A percentile compares a stretch with the other conserved stretches of the same genome.
These are phyloP conservation scores for Brienomyrus brachyistius DNA, from an alignment of 2,113 vertebrate species.

Conservation along the genomic window DNA sequence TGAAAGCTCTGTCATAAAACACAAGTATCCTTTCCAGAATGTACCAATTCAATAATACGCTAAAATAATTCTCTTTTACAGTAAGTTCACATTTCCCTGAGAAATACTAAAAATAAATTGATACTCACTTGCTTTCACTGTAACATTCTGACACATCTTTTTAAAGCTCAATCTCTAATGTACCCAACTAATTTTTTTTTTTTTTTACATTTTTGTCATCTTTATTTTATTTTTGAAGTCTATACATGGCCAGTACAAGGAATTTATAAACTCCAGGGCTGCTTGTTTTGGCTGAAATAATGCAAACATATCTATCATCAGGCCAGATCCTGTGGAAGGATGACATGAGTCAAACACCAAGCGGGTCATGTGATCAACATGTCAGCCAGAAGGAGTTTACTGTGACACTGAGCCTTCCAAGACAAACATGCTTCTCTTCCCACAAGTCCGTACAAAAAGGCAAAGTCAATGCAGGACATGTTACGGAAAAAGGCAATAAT, in stretches of 20 bases:
- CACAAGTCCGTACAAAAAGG: constrained; percentile 51
- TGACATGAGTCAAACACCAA: constrained; percentile 13
- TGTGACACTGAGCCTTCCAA: constrained; percentile 40
- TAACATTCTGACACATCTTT: not conserved
- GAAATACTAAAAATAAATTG: not conserved
- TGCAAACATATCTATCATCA: not conserved
- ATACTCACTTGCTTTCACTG: not conserved
- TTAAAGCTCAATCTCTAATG: not conserved
- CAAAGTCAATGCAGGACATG: constrained; percentile 53
- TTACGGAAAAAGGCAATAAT: constrained; percentile 46
- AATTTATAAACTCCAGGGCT: not conserved
- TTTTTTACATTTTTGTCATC: not conserved
- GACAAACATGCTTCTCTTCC: constrained; percentile 57
- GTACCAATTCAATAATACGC: not conserved
- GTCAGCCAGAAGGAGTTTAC: constrained; percentile 34
- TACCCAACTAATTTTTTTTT: not conserved
- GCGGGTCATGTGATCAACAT: constrained; percentile 28
- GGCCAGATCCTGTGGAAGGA: constrained; percentile 17
- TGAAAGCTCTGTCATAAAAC: not conserved
- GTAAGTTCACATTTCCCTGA: not conserved
- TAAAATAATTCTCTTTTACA: not conserved
- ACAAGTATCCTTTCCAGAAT: not conserved
- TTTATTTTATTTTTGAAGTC: not conserved
- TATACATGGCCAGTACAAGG: not conserved
- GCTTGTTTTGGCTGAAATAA: not conserved